Base-by-base conservation (phyloP, 2,797 vertebrate species). In the Schizopygopsis malacanthus region DNA sequence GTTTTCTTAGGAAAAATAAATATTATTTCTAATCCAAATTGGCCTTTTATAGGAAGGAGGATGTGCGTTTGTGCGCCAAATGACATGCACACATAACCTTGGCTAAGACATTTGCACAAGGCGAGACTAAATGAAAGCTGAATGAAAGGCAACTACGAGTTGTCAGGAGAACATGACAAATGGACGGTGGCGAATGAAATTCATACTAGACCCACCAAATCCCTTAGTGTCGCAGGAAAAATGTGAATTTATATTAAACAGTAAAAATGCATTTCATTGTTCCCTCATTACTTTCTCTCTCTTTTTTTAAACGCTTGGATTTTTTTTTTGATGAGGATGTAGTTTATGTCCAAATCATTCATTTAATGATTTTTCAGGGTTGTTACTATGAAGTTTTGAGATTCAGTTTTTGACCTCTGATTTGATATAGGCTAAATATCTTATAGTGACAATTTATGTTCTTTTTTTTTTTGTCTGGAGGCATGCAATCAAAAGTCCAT, bases 1-100 rank as follows among this genome's bases (percentile, higher is more conserved):
- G 90, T 92, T 94, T 93, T 91, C 86, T 90, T 93, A 93, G 94
- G 88, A 92, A 92, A 91, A 87, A 90, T 88, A 61, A 91, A 92
- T 92, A 89, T 91, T 92, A 87, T 91, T 84, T 39, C 71, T 81
- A 70, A 13, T 79, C 83, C 61, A 9, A 43, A 83, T 85, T 86
- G 39, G 20, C 86, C 84, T 89, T 79, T 77, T 80, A 73, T 73
- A 45, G 52, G 70, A 61, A 56, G 73, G 80, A 85, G 83, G 70
- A 90, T 88, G 86, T 67, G 15, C 47, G 82, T 83, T 80, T 33
- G 33, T 54, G 9, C n/a, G 12, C 77, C 82, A 65, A 47, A 16
- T 80, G 81, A 52, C 63, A 47, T 16, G 41, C 54, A 20, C n/a
- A 11, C 41, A 39, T 79, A 63, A 81, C 77, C 82, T 81, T 80